Conservation (phyloP, 2,113 vertebrate genomes). For the Dolichallabes microphthalmus region DNA sequence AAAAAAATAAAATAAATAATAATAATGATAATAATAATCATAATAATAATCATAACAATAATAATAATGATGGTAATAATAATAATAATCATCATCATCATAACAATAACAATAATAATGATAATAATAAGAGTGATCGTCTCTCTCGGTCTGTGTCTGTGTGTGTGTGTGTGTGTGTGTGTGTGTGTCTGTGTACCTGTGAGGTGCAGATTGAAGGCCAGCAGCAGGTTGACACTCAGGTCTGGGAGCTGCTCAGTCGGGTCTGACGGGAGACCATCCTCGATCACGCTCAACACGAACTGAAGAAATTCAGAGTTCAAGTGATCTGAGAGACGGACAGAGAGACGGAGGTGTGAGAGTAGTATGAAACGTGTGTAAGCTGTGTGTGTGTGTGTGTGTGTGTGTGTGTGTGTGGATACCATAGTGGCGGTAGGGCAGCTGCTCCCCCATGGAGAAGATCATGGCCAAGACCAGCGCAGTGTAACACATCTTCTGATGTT, state of each 20-base stretch:
- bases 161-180: no score
- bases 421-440: constrained; percentile 94
- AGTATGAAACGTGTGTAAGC: no score
- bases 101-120: no score
- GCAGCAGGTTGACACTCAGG: constrained; percentile 87
- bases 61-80: no score
- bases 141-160: no score
- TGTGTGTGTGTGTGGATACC: constrained; percentile 69
- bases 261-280: constrained; percentile 89
- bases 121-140: no score
- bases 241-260: constrained; percentile 91
- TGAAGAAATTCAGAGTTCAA: constrained; percentile 88
- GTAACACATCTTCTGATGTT: constrained; percentile 98
- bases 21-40: no score
- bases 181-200: no score
- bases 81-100: no score
- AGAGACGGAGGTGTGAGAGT: not conserved
- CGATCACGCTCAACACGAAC: constrained; percentile 88
- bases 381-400: not conserved
- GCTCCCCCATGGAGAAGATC: constrained; percentile 97
- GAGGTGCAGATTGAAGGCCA: constrained; percentile 94
- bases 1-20: no score
- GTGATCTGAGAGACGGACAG: constrained; percentile 80
- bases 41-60: no score
- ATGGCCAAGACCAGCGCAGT: constrained; percentile 93